Base-by-base conservation (phyloP, 23 tunicate genomes). In the Oikopleura vanhoeffeni region DNA sequence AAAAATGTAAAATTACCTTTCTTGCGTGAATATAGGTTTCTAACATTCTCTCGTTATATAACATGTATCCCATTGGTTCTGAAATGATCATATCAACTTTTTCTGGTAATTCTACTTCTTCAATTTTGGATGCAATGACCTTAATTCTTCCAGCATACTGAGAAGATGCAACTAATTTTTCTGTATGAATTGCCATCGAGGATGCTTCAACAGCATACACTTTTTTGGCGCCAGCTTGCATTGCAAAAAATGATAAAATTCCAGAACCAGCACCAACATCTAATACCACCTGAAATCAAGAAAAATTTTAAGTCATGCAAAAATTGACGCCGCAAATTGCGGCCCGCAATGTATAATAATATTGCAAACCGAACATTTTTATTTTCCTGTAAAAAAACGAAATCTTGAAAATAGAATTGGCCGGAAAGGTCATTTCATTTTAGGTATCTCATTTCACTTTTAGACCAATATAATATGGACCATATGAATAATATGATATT, bases 221-320 rank as follows among this genome's bases (percentile, higher is more conserved):
- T 77, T 95, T 95, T 57, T 95, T 85, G 13, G 99, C 99, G 3
- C 99, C 99, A 35, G 99, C 99, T 87, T 95, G 99, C 99, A 95
- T 95, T 41, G 99, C 99, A 84, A 95, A 95, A 85, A 95, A 95
- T 38, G 99, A 95, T 13, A 95, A 86, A 85, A 95, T 95, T 60
- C 99, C 99, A 0, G 99, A 95, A 0, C 99, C 99, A 0, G 99
- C 99, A 0, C 99, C 99, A 4, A 95, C 99, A 87, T 95, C 99
- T 0, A 95, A 86, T 1, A 95, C 99, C 57, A 95, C 90, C 99
- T 95, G 84, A 1, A 49, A 49, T 8, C 8, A 49, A 49, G 60
- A 8, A 49, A 49, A 8, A n/a, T n/a, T n/a, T n/a, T n/a, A n/a
- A n/a, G n/a, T n/a, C n/a, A n/a, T n/a, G n/a, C n/a, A n/a, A n/a